Conservation (phyloP, 2,113 vertebrate species). For the Uria aalge region DNA sequence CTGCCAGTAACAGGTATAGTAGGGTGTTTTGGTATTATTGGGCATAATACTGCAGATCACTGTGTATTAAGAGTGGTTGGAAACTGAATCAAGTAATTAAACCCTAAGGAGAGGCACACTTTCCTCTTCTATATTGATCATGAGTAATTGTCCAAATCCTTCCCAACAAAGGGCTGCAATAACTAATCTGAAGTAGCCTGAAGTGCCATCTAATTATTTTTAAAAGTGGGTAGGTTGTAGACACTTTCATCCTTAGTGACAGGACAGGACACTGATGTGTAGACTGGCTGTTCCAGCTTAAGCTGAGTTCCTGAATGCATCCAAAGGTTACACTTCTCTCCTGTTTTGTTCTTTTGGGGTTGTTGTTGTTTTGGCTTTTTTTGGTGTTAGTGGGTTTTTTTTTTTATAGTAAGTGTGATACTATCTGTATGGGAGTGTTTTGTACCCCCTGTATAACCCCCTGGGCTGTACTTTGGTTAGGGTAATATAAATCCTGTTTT, state of each 20-base stretch:
- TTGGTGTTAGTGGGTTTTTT: neutral
- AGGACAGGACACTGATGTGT: neutral
- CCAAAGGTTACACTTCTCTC: neutral
- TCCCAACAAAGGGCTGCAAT: neutral
- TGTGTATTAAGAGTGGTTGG: neutral
- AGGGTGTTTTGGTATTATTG: neutral
- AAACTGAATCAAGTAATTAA: neutral
- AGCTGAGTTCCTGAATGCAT: neutral
- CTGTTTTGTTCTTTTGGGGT: neutral
- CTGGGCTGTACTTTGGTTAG: neutral
- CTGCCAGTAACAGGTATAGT: neutral
- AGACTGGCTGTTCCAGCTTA: neutral
- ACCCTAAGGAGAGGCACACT: neutral
- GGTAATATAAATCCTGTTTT: neutral
- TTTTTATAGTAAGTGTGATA: neutral
- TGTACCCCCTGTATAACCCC: neutral
- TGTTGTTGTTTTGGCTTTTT: neutral
- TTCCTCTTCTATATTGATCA: neutral
- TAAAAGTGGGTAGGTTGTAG: neutral
- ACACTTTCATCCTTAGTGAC: neutral
- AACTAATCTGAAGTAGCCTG: neutral
- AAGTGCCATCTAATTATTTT: neutral
- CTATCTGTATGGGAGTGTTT: neutral
- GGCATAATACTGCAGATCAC: neutral
- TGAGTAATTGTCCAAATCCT: neutral